Evolutionary conservation across 2,888 invertebrate species (phyloP), one percentile per base, ranked within the genome.

Genomic region (Tetheella fluctuosa): DNA sequence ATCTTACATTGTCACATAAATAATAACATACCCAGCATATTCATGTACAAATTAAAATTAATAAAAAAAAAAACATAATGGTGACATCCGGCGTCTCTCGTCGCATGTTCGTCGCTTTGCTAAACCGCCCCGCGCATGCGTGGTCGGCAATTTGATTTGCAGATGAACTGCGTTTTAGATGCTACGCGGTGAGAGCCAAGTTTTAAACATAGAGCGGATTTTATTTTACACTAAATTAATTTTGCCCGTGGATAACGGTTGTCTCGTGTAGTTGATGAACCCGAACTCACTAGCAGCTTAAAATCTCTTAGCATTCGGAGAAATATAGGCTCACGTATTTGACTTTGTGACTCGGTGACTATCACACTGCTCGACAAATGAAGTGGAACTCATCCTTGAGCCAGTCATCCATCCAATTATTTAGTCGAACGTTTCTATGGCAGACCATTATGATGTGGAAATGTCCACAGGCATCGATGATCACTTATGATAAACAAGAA

Each of bases 121-220:
- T 7, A 20, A 20, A 48, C 48, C 48, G 48, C 48, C 48, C 71
- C 60, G 64, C 64, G 69, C 69, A 64, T 85, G 88, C 86, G 88
- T 86, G 87, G 86, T 80, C 80, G 80, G 70, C 64, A 73, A 90
- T 91, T 91, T 89, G 91, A 89, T 91, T 91, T 91, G 90, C 89
- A 91, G 91, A 92, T 91, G 83, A 80, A 81, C 76, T 72, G 71
- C 75, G 71, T 68, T 69, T 65, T 69, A 60, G 63, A 37, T 37
- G 37, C 37, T 15, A 15, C 6, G 15, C 13, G 37, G 2, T 37
- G 7, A 39, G n/a, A n/a, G n/a, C 6, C 39, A 39, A 39, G 39
- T 39, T n/a, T n/a, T n/a, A n/a, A 39, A n/a, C 4, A 39, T n/a
- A 39, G 3, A n/a, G 39, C 39, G 39, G 39, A 1, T 15, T 15